Base-by-base conservation (phyloP, 1,140 invertebrate species). In the Drosophila arawakana region DNA sequence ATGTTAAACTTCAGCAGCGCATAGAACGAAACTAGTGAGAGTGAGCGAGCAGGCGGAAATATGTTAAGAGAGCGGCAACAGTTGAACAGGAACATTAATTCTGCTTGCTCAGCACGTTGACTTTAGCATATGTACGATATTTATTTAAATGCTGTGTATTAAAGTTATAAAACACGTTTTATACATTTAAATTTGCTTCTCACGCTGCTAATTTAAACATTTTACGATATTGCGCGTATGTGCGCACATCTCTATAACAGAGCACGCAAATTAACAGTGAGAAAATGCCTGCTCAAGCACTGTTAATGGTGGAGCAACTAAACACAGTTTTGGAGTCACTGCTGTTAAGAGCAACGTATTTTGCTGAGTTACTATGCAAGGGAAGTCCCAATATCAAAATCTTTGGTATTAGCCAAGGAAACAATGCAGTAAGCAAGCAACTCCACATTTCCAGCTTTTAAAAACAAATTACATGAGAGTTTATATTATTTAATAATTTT, bases 401-500 rank as follows among this genome's bases (percentile, higher is more conserved):
- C 0, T 7, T 46, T 46, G 25, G 25, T 1, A 11, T 41, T 41
- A 21, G 18, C 18, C 18, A 2, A 15, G 0, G 3, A 39, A 39
- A 39, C 37, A 25, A 25, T 25, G 4, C 25, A 25, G 25, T 25
- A 25, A 3, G 4, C 4, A 25, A 3, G 2, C 25, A 30, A 30
- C 6, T 30, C 25, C 3, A 30, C 3, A 6, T 30, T 30, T 30
- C 25, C 2, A 30, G 25, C 25, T 4, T 30, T 30, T 30, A 21
- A 49, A 50, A 47, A n/a, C 15, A 43, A 46, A 49, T 4, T 35
- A 13, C 0, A 1, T 43, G 1, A 10, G 7, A 43, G 8, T 57
- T 68, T 82, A 75, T 88, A 83, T 86, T 86, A 86, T 86, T 86
- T 80, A 88, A 88, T 86, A 80, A 82, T 86, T 85, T 86, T 86